These are phyloP conservation scores for Pterocles gutturalis DNA, from an alignment of 2,113 vertebrate species.

Conservation along the genomic window DNA sequence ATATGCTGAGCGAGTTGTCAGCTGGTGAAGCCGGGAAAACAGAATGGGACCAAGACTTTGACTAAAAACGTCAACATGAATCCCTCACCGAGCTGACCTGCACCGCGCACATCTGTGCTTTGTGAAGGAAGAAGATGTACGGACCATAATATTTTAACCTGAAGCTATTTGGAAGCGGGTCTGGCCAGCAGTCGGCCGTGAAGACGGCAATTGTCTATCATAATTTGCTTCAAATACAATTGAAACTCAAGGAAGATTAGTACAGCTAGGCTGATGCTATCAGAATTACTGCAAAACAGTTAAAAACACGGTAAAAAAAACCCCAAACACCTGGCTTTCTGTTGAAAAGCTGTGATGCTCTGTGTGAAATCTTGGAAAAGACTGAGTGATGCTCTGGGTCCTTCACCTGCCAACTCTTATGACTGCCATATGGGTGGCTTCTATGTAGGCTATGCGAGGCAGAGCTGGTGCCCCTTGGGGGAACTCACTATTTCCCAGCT, in stretches of 20 bases:
- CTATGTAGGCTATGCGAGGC: not conserved
- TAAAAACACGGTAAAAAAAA: not conserved
- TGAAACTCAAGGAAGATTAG: slow-evolving; percentile 23
- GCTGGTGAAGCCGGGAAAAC: not conserved
- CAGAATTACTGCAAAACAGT: not conserved
- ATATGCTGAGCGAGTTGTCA: slow-evolving; percentile 1
- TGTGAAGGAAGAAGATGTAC: not conserved
- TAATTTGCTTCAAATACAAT: slow-evolving; percentile 24
- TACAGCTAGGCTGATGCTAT: not conserved
- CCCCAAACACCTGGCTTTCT: not conserved
- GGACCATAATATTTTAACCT: not conserved
- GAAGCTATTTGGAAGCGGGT: not conserved
- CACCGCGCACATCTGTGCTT: not conserved
- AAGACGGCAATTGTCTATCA: slow-evolving; percentile 4
- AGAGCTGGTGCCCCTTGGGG: not conserved
- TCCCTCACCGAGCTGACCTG: not conserved
- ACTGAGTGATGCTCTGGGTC: not conserved
- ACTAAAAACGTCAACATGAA: not conserved
- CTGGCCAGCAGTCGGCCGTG: not conserved
- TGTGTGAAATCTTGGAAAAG: not conserved
- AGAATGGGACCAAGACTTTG: not conserved
- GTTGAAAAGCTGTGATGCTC: not conserved
- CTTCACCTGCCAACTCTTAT: not conserved
- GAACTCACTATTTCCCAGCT: not conserved
- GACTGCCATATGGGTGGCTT: not conserved